Base-by-base conservation (phyloP, 2,113 vertebrate genomes). In the Daphoenositta chrysoptera region DNA sequence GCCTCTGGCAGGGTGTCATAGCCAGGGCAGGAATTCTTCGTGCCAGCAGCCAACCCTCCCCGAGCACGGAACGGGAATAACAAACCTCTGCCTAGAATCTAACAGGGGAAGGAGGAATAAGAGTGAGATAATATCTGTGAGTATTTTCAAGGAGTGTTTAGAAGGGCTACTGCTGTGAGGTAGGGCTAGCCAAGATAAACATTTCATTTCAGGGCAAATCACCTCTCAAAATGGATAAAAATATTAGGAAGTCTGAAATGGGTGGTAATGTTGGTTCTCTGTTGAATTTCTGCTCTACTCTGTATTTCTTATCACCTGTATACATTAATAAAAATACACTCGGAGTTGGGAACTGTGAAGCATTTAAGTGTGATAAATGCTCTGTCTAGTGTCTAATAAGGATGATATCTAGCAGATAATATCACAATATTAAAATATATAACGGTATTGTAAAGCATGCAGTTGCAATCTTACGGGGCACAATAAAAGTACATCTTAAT, bases 121-220 rank as follows among this genome's bases (percentile, higher is more conserved):
- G 83, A 87, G 69, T 3, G 10, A 90, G 94, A 94, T 93, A 73
- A 53, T 78, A 93, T 93, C 79, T 92, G 48, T 58, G 88, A 87
- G 94, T 71, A 53, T 93, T 96, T 95, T 93, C 77, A 73, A 92
- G 87, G 63, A 77, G 63, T 0, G 0, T 85, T 90, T 65, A 79
- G 79, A 64, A 90, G 64, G 69, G 56, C 57, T 19, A 30, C 88
- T 84, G 90, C 93, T 94, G 94, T 71, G 94, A 95, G 79, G 76
- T 45, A 90, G 80, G 30, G 35, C 91, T 87, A n/a, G 50, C 60
- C 44, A 78, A 93, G 94, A 92, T 89, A 96, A 96, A 94, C 83
- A 93, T 93, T 94, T 93, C 79, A 90, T 96, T 96, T 83, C 83
- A 81, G 85, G 64, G 68, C 39, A 90, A 83, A 95, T 92, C 94